These are phyloP conservation scores for Macrosiphum euphorbiae DNA, from an alignment of 2,888 invertebrate species.

Conservation along the genomic window DNA sequence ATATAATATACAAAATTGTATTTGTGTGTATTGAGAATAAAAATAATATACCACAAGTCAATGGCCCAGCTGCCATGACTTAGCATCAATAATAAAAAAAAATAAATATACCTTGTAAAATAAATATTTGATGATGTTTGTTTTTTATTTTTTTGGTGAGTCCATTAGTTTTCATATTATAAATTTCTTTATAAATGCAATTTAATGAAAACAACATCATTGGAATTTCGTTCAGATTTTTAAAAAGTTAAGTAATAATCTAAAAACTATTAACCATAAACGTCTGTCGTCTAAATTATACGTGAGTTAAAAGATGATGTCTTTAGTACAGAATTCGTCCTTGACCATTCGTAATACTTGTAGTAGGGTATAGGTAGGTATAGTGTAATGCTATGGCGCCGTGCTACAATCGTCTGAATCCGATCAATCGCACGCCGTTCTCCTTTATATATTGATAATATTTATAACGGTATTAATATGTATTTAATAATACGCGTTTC, in stretches of 20 bases:
- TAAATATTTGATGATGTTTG: not conserved
- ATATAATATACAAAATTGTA: not conserved
- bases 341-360: constrained; percentile 22
- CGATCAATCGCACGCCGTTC: constrained; percentile 3
- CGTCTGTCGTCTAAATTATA: not conserved
- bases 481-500: not conserved
- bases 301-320: not conserved
- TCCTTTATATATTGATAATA: not conserved
- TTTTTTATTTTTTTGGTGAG: not conserved
- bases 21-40: not conserved
- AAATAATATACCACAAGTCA: not conserved
- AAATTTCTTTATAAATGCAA: not conserved
- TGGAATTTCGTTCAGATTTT: not conserved
- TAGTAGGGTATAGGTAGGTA: not conserved
- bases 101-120: not conserved
- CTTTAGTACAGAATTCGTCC: not conserved
- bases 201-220: not conserved
- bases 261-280: not conserved
- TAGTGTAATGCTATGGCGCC: not conserved
- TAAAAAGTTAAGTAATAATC: not conserved
- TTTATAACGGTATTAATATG: constrained; percentile 30
- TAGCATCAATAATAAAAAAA: not conserved
- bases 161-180: not conserved
- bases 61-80: not conserved
- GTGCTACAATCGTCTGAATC: not conserved